Evolutionary conservation across 2,113 vertebrate species (phyloP), one percentile per base, ranked within the genome.

Genomic region (Myotis yumanensis): DNA sequence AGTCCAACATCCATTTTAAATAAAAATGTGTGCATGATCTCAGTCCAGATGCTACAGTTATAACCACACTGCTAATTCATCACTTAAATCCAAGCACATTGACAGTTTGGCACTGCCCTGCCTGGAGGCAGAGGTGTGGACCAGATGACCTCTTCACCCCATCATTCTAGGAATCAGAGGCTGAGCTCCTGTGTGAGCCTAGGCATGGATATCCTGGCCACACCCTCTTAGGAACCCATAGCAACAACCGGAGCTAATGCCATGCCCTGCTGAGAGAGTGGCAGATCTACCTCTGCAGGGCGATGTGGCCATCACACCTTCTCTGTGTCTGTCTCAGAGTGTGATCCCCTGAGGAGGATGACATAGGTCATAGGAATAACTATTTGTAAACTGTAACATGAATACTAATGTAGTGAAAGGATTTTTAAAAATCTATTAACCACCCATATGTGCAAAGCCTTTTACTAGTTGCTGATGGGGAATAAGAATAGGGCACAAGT

Each of bases 141-240:
- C 16, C n/a, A 28, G 62, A 28, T 75, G 75, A 79, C 17, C 37
- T 89, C 64, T 59, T 90, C 64, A 79, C 28, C 22, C 8, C 72
- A 77, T 71, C 72, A n/a, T 76, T 64, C 64, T 46, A 51, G 52
- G 82, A 88, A 85, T 75, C 76, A 88, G 68, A 72, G 90, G 80
- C 73, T 73, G 37, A 14, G 16, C 25, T 83, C 35, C 25, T 30
- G 22, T 16, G 9, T 82, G 83, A 91, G 20, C 66, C 51, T 82
- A 72, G n/a, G n/a, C 20, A 48, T 43, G 10, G 20, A 22, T 15
- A 71, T 86, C 25, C 79, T 83, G 23, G 72, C 23, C 25, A 40
- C n/a, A 7, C 18, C 64, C 66, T 52, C 40, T 28, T 57, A 54
- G 62, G 43, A 94, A 35, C 28, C 40, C 14, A 71, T 20, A 52